Conservation (phyloP, 2,888 invertebrate species). For the Thysanoteuthis rhombus region DNA sequence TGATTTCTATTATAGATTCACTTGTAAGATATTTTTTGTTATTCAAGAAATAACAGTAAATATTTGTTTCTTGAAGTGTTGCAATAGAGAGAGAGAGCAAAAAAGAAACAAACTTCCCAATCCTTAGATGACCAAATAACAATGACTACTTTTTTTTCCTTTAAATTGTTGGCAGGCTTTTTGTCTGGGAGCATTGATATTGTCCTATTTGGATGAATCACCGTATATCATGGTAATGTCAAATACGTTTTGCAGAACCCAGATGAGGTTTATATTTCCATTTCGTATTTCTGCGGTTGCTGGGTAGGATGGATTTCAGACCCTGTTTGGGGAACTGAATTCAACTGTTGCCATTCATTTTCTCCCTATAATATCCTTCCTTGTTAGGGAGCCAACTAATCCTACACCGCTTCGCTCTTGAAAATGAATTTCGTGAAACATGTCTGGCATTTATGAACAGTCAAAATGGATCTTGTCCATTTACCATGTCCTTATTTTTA, state of each 20-base stretch:
- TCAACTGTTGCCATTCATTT: background rate
- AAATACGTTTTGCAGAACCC: background rate
- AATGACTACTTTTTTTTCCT: background rate
- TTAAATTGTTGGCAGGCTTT: background rate
- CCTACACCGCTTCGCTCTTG: background rate
- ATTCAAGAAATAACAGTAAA: background rate
- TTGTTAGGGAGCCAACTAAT: background rate
- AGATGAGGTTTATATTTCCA: constrained; percentile 12
- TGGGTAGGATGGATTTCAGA: background rate
- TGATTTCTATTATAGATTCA: background rate
- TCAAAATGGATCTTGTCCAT: background rate
- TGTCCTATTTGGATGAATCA: background rate
- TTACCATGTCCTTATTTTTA: background rate
- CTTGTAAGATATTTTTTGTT: background rate
- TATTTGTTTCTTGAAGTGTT: background rate
- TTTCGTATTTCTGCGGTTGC: background rate
- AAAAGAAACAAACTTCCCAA: background rate
- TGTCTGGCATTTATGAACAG: background rate
- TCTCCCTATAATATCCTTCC: background rate
- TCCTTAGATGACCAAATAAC: background rate
- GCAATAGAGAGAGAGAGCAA: background rate
- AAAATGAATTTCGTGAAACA: background rate
- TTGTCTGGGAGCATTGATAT: constrained; percentile 15
- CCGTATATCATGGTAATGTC: background rate
- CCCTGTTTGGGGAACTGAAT: background rate